Evolutionary conservation across 2,797 vertebrate species (phyloP), one percentile per base, ranked within the genome.

Genomic region (Squalus acanthias): DNA sequence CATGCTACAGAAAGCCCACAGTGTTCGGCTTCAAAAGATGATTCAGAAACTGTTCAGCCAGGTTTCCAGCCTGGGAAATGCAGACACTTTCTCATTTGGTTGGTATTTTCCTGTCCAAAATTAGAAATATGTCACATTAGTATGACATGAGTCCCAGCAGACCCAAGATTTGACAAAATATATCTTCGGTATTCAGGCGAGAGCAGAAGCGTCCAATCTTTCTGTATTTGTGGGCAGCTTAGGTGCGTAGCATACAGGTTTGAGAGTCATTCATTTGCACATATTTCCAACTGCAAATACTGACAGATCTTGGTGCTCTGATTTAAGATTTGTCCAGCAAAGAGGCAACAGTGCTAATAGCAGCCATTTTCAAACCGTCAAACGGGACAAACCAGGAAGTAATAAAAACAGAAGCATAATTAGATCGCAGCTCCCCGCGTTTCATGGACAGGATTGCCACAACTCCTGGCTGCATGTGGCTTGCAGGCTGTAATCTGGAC

Each of bases 11-110:
- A 95, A 96, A 91, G 95, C n/a, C 87, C 96, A 96, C 67, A 95
- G 93, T 96, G 94, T 96, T 96, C 29, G 22, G 88, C 63, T 39
- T 93, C 63, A 12, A 46, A 39, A 69, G 12, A 93, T 92, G 17
- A 93, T 69, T 93, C 63, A 20, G 91, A 46, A 67, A 93, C n/a
- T 13, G 17, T 96, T 96, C 74, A 95, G 96, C 96, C 96, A 97
- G 95, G 96, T 96, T 29, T 26, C 10, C n/a, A 70, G 93, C 46
- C 24, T 13, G 93, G 46, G 39, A 72, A 72, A 26, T 22, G 26
- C 39, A 0, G 26, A 33, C 26, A 1, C 6, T 95, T 95, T 95
- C 26, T 20, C 46, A 57, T 76, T 53, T n/a, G 69, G 46, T 29
- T 95, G 94, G 26, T 22, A 74, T 69, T 72, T 50, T 26, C 13